Conservation (phyloP, 2,888 invertebrate genomes). For the Malthinus seriepunctatus region DNA sequence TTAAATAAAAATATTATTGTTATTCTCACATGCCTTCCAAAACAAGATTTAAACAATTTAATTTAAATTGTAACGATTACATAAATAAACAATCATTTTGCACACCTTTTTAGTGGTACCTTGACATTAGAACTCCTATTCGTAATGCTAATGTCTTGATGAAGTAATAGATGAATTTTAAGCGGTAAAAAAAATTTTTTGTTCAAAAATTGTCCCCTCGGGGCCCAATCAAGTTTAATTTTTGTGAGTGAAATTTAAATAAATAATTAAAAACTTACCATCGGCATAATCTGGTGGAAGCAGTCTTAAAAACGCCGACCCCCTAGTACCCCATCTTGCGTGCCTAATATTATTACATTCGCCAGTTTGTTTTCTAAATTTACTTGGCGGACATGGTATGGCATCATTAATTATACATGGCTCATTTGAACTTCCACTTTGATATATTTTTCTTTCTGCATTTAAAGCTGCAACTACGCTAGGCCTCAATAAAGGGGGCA, state of each 20-base stretch:
- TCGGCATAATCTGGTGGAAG: constrained; percentile 75
- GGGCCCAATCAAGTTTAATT: no score
- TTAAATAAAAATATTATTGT: no score
- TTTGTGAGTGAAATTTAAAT: no score
- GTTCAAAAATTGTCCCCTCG: not conserved
- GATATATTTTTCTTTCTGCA: constrained; percentile 37
- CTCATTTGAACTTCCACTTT: constrained; percentile 38
- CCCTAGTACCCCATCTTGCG: constrained; percentile 80
- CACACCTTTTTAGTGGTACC: no score
- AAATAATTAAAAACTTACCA: constrained; percentile 58
- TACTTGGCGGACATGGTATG: constrained; percentile 77
- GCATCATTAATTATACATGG: constrained; percentile 54
- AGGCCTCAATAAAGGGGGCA: constrained; percentile 48
- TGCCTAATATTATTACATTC: constrained; percentile 89
- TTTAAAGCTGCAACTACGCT: constrained; percentile 46
- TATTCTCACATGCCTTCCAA: no score
- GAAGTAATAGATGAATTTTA: not conserved
- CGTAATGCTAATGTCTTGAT: no score
- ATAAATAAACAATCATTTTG: no score
- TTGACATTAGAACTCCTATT: no score
- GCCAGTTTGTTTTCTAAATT: constrained; percentile 79
- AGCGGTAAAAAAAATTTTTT: not conserved
- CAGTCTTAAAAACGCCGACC: constrained; percentile 75
- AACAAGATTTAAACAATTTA: no score
- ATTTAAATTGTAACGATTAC: no score